These are phyloP conservation scores for Euplagia quadripunctaria DNA, from an alignment of 2,888 invertebrate species.

Conservation along the genomic window DNA sequence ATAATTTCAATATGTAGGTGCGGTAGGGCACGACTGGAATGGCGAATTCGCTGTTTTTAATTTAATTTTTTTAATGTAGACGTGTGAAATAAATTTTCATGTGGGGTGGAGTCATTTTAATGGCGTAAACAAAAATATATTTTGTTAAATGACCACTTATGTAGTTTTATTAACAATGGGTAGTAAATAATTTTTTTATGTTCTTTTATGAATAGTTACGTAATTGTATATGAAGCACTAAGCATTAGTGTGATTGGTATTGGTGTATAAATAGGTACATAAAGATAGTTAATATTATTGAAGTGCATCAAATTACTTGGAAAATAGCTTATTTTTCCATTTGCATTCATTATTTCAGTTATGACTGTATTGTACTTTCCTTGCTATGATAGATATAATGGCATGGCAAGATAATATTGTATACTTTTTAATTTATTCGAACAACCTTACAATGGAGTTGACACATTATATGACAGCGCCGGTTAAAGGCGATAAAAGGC, in stretches of 20 bases:
- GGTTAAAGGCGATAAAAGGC: conserved; percentile 48
- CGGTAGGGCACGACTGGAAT: conserved; percentile 41
- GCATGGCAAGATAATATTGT: conserved; percentile 20
- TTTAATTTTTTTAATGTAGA: conserved; percentile 44
- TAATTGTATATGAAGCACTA: not conserved
- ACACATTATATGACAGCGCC: conserved; percentile 66
- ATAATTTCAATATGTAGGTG: conserved; percentile 57
- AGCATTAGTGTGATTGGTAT: conserved; percentile 3
- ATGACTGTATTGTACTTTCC: not conserved
- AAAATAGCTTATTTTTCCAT: not conserved
- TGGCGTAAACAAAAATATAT: not conserved
- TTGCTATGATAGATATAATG: not conserved
- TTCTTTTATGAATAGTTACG: conserved; percentile 1
- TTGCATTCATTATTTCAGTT: not conserved
- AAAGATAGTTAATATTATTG: not conserved
- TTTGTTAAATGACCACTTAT: not conserved
- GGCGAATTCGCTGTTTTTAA: conserved; percentile 38
- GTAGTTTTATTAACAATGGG: conserved; percentile 1
- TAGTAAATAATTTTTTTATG: not conserved
- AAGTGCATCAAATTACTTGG: not conserved
- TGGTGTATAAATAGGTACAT: not conserved
- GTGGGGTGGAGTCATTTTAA: conserved; percentile 10
- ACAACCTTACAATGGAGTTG: conserved; percentile 67
- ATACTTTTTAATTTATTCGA: conserved; percentile 63
- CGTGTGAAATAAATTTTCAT: conserved; percentile 13